A percentile compares a stretch with the other conserved stretches of the same genome.
Conservation (phyloP, 2,888 invertebrate species). For the Mayetiola destructor region DNA sequence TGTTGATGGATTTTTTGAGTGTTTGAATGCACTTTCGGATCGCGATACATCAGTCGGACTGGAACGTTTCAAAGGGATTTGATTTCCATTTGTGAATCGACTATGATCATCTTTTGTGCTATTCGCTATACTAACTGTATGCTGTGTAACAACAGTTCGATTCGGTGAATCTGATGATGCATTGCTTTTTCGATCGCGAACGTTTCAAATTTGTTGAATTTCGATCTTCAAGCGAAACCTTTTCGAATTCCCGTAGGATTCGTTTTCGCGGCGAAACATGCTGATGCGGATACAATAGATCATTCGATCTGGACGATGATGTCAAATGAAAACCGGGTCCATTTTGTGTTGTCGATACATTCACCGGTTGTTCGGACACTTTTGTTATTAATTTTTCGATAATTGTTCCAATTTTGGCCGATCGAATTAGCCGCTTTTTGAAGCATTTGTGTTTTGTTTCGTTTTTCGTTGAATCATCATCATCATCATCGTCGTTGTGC, state of each 20-base stretch:
- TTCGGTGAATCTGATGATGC: slow-evolving; percentile 22
- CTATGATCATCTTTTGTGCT: background rate
- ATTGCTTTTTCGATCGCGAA: slow-evolving; percentile 35
- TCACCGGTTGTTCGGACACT: slow-evolving; percentile 27
- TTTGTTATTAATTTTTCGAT: slow-evolving; percentile 33
- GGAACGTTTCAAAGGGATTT: background rate
- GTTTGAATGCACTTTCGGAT: background rate
- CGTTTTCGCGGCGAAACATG: slow-evolving; percentile 68
- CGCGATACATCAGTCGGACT: background rate
- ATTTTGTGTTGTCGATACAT: slow-evolving; percentile 25
- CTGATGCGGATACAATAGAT: slow-evolving; percentile 29
- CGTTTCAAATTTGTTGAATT: slow-evolving; percentile 45
- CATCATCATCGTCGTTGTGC: slow-evolving; percentile 15
- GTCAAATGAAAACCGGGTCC: slow-evolving; percentile 24
- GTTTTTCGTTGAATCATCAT: background rate
- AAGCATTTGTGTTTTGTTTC: background rate
- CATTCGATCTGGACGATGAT: slow-evolving; percentile 25
- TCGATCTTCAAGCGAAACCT: slow-evolving; percentile 52
- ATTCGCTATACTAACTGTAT: background rate
- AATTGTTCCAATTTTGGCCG: slow-evolving; percentile 32
- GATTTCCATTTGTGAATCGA: background rate
- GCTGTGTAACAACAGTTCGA: background rate
- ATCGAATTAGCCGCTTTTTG: slow-evolving; percentile 17
- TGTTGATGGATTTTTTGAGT: background rate
- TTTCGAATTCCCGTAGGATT: slow-evolving; percentile 66